phyloP scores from a whole-genome alignment of 2,888 invertebrate genomes.

The Charanyca ferruginea region DNA sequence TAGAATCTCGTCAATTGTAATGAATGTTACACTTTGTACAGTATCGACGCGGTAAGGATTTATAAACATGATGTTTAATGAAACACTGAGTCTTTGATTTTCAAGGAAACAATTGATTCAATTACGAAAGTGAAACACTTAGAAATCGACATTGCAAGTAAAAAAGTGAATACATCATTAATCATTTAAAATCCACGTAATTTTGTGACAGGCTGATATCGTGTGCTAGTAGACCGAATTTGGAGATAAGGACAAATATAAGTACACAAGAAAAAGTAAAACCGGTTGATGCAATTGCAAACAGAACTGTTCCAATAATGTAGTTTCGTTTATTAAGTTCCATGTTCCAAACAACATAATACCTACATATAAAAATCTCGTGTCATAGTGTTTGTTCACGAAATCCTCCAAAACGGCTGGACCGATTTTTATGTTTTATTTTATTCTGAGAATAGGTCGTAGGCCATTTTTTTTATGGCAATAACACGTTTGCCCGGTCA shows the following conservation, averaged over 20 bases:
- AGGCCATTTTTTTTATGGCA: too few relatives aligned
- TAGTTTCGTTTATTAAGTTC: too few relatives aligned
- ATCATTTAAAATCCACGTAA: conserved; percentile 24
- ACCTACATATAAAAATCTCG: too few relatives aligned
- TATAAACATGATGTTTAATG: conserved; percentile 1
- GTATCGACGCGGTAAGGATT: background rate
- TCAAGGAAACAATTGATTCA: conserved; percentile 5
- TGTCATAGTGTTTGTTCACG: too few relatives aligned
- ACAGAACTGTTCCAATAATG: too few relatives aligned
- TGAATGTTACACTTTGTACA: background rate
- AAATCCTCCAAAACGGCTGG: too few relatives aligned
- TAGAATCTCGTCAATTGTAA: too few relatives aligned
- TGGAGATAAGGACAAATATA: conserved; percentile 38
- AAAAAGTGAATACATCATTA: conserved; percentile 2
- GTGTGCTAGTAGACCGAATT: conserved; percentile 21
- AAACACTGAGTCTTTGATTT: conserved; percentile 1
- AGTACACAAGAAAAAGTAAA: background rate
- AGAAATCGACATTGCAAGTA: conserved; percentile 9
- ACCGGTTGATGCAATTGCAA: conserved; percentile 15
- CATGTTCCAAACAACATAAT: too few relatives aligned
- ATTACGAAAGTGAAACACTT: conserved; percentile 6
- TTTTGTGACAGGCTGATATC: conserved; percentile 3
- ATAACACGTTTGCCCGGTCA: too few relatives aligned
- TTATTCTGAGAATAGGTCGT: too few relatives aligned
- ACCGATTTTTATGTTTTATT: too few relatives aligned